Conservation (phyloP, 1,140 invertebrate genomes). For the Ceratosolen solmsi region DNA sequence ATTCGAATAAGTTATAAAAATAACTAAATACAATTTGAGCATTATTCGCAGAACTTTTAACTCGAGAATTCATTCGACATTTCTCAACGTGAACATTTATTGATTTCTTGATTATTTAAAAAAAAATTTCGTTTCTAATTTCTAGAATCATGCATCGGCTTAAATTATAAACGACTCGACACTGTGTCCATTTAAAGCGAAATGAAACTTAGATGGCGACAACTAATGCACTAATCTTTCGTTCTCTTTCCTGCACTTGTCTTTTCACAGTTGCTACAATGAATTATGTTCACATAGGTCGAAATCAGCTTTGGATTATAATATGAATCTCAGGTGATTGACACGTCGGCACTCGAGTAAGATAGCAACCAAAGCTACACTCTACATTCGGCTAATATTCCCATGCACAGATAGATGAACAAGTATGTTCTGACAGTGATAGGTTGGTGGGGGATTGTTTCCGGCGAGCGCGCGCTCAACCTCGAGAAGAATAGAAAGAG, state of each 20-base stretch:
- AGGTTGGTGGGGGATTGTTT: slow-evolving; percentile 55
- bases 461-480: neutral
- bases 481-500: neutral
- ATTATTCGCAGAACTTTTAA: too few species aligned
- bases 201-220: neutral
- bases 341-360: neutral
- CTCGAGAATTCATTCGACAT: too few species aligned
- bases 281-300: neutral
- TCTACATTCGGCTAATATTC: slow-evolving; percentile 69
- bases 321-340: slow-evolving; percentile 36
- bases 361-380: slow-evolving; percentile 61
- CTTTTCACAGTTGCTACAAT: neutral
- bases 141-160: too few species aligned
- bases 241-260: neutral
- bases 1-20: too few species aligned
- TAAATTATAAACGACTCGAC: too few species aligned
- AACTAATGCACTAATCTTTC: neutral
- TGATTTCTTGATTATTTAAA: too few species aligned
- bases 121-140: too few species aligned
- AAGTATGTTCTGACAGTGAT: slow-evolving; percentile 70
- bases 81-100: too few species aligned
- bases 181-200: too few species aligned
- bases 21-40: too few species aligned
- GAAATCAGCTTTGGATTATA: neutral
- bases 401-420: slow-evolving; percentile 67